Evolutionary conservation across 1,140 invertebrate species (phyloP).

Genomic region (Harlomillsia oculata): DNA sequence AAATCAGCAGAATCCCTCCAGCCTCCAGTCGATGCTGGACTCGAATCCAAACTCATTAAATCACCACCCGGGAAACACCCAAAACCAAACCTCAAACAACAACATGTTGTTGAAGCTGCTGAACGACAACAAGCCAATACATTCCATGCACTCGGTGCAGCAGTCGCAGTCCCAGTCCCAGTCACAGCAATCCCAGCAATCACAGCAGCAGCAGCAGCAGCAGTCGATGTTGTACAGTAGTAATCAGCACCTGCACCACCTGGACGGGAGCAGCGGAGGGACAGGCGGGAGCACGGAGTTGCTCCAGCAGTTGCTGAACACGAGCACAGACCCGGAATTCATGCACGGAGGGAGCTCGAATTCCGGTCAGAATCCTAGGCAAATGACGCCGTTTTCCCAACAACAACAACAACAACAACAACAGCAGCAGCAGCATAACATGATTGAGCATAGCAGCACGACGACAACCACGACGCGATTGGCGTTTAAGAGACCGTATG

Average conservation of each 20-base stretch:
- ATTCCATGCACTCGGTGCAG: constrained; percentile 46
- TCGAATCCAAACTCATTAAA: too few relatives aligned
- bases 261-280: not conserved
- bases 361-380: not conserved
- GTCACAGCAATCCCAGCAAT: too few relatives aligned
- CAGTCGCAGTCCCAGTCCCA: constrained; percentile 35
- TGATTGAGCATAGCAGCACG: constrained; percentile 52
- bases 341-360: constrained; percentile 14
- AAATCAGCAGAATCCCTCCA: too few relatives aligned
- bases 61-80: too few relatives aligned
- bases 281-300: constrained; percentile 51
- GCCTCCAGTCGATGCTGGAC: too few relatives aligned
- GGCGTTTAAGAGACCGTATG: constrained; percentile 16
- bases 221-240: too few relatives aligned
- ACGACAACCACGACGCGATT: not conserved
- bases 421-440: too few relatives aligned
- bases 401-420: not conserved
- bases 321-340: too few relatives aligned
- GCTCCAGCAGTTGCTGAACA: constrained; percentile 62
- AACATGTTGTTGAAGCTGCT: constrained; percentile 71
- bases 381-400: too few relatives aligned
- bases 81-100: too few relatives aligned
- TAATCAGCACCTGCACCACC: not conserved
- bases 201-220: too few relatives aligned
- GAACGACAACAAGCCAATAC: constrained; percentile 70